Percentiles rank a stretch among this genome's conserved stretches.
These are phyloP conservation scores for Perognathus longimembris DNA, from an alignment of 2,113 vertebrate genomes.

Conservation along the genomic window DNA sequence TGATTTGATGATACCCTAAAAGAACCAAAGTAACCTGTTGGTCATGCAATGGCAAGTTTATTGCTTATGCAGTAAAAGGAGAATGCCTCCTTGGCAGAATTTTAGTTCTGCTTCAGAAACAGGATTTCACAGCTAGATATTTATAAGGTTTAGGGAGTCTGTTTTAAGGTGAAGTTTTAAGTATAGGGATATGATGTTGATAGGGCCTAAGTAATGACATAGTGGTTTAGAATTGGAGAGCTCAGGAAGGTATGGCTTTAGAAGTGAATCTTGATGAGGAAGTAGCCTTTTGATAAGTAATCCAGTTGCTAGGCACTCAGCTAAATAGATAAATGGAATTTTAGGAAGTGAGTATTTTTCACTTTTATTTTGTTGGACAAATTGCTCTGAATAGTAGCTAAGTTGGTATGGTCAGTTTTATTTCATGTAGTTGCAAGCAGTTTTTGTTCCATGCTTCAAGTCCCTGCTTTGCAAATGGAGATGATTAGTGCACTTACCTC, in stretches of 20 bases:
- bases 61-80: background rate
- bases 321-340: background rate
- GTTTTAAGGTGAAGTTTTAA: background rate
- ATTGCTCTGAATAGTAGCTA: constrained; percentile 12
- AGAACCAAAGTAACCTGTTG: background rate
- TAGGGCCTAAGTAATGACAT: background rate
- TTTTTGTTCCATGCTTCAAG: constrained; percentile 35
- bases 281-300: background rate
- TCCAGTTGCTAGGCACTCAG: background rate
- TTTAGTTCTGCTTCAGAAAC: background rate
- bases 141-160: background rate
- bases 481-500: constrained; percentile 56
- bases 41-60: background rate
- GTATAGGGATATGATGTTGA: background rate
- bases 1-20: background rate
- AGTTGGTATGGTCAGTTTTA: background rate
- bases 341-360: constrained; percentile 11
- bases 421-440: constrained; percentile 25
- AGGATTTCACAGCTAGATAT: background rate
- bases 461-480: constrained; percentile 63
- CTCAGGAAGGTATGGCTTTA: constrained; percentile 10
- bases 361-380: constrained; percentile 29
- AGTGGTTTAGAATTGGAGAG: background rate
- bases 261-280: background rate
- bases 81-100: background rate